Conservation (phyloP, 2,888 invertebrate genomes). For the Himalopsyche anomala region DNA sequence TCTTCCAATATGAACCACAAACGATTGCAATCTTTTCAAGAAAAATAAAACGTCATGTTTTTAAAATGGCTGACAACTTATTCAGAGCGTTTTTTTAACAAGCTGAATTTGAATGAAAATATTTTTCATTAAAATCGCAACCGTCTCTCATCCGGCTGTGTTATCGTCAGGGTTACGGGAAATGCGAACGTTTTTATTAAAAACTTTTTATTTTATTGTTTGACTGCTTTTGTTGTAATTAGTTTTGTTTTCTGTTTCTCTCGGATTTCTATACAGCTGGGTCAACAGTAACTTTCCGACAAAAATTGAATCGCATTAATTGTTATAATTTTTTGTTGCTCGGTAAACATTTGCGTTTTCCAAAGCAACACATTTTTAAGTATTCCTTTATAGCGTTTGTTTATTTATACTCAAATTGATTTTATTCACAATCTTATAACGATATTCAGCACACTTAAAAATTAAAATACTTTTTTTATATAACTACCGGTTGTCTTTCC, state of each 20-base stretch:
- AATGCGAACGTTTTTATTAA: slow-evolving; percentile 43
- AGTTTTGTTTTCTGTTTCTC: slow-evolving; percentile 34
- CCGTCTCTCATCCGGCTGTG: slow-evolving; percentile 32
- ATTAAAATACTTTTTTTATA: too few relatives aligned
- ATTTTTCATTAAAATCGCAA: slow-evolving; percentile 46
- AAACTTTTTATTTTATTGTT: slow-evolving; percentile 40
- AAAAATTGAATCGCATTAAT: slow-evolving; percentile 39
- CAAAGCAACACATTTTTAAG: too few relatives aligned
- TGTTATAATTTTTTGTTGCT: background rate
- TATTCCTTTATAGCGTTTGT: too few relatives aligned
- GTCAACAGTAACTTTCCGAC: slow-evolving; percentile 18
- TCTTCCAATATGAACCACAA: background rate
- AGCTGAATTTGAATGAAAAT: slow-evolving; percentile 46
- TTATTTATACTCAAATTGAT: too few relatives aligned
- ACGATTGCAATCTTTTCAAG: background rate
- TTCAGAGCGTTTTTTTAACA: slow-evolving; percentile 38
- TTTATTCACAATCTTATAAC: too few relatives aligned
- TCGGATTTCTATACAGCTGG: slow-evolving; percentile 27
- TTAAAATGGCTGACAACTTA: slow-evolving; percentile 50
- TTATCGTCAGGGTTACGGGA: slow-evolving; percentile 36
- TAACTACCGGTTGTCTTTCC: too few relatives aligned
- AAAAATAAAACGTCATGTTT: slow-evolving; percentile 47
- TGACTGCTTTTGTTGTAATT: slow-evolving; percentile 36
- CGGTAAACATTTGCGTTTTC: background rate
- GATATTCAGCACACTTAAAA: too few relatives aligned